Evolutionary conservation across 2,888 invertebrate species (phyloP).

Genomic region (Epinotia ramella): DNA sequence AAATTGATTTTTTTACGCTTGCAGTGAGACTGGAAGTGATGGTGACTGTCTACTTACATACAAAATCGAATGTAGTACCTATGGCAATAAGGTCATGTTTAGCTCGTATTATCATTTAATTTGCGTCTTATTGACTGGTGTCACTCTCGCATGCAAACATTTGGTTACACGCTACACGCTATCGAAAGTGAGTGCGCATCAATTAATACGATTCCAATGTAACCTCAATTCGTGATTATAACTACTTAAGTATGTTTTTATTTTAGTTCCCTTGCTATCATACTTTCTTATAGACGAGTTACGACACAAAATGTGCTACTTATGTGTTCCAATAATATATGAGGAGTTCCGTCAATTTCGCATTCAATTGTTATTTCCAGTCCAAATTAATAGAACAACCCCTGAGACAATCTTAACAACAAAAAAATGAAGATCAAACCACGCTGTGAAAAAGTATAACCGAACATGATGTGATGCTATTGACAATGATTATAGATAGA

Average conservation of each 20-base stretch:
- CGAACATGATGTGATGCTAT: too few relatives aligned
- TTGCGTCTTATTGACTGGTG: background rate
- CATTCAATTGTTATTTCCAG: background rate
- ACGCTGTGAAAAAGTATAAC: background rate
- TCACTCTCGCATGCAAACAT: background rate
- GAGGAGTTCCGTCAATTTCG: background rate
- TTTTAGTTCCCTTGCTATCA: background rate
- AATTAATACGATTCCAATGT: background rate
- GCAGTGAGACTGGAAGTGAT: background rate
- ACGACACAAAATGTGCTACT: too few relatives aligned
- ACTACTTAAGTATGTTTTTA: background rate
- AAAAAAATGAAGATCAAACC: background rate
- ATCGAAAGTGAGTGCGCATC: background rate
- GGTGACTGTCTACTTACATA: too few relatives aligned
- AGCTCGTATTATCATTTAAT: too few relatives aligned
- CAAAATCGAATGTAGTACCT: too few relatives aligned
- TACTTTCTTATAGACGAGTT: background rate
- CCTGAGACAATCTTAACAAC: background rate
- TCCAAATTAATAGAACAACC: background rate
- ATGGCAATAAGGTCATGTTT: too few relatives aligned
- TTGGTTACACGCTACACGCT: background rate
- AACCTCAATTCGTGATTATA: background rate
- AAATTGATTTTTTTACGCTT: constrained; percentile 1
- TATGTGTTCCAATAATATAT: background rate
- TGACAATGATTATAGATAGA: background rate